Percentiles rank a stretch among this genome's conserved stretches.
Conservation (phyloP, 2,888 invertebrate genomes). For the Pachliopta kotzebuea region DNA sequence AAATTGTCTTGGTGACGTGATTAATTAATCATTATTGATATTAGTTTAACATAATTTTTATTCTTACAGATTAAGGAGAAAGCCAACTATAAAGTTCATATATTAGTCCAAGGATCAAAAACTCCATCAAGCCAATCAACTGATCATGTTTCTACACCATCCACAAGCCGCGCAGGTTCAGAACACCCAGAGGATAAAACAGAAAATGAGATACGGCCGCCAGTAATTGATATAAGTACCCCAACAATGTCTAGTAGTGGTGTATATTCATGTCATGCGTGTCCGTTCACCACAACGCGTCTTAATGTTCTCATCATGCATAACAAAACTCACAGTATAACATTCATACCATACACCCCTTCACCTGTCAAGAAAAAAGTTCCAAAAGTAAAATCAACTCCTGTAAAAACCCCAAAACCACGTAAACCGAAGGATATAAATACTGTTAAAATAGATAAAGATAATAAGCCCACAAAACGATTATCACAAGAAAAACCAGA, state of each 20-base stretch:
- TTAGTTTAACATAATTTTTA: constrained; percentile 23
- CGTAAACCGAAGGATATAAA: constrained; percentile 61
- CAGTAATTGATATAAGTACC: constrained; percentile 38
- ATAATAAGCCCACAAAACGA: constrained; percentile 63
- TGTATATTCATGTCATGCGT: constrained; percentile 82
- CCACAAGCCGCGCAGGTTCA: constrained; percentile 50
- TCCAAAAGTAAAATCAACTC: constrained; percentile 48
- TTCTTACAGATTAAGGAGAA: constrained; percentile 65
- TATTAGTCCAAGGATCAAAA: constrained; percentile 81
- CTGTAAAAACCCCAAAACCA: constrained; percentile 52
- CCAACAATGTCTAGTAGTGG: constrained; percentile 55
- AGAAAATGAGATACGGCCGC: constrained; percentile 35
- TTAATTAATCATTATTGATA: neutral
- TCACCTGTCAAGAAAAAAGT: constrained; percentile 62
- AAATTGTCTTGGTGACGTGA: too few relatives aligned
- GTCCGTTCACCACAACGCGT: constrained; percentile 83
- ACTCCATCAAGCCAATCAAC: constrained; percentile 44
- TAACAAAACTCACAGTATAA: constrained; percentile 84
- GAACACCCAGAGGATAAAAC: constrained; percentile 39
- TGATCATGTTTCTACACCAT: constrained; percentile 45
- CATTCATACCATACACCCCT: constrained; percentile 70
- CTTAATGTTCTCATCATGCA: constrained; percentile 88
- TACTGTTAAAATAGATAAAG: constrained; percentile 55
- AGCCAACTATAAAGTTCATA: constrained; percentile 82
- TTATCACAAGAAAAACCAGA: constrained; percentile 52